Base-by-base conservation (phyloP, 1,140 invertebrate genomes). In the Anthonomus grandis region DNA sequence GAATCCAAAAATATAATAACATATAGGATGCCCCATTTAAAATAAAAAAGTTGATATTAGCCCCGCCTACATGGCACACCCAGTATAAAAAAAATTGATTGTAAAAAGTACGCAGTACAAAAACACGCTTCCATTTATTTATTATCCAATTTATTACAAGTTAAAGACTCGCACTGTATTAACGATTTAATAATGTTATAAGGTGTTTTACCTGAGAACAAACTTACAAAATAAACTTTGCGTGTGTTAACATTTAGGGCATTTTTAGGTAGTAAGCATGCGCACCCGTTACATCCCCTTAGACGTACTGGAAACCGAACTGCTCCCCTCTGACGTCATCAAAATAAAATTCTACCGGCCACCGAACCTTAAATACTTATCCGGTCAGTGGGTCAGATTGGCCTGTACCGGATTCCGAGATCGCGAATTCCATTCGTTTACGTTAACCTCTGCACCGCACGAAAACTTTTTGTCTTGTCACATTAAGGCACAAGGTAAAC, bases 371-470 rank as follows among this genome's bases (percentile, higher is more conserved):
- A 97, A 97, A 74, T 99, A 98, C 75, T 79, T 97, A 9, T 97
- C 93, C 25, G 87, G 87, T 6, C 87, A 89, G 67, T 89, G 87
- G 87, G 91, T 99, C 1, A 81, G 96, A 0, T 77, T 99, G 8
- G 87, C 93, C 0, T 99, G 96, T 69, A 95, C 93, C 0, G 86
- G 89, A 0, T 95, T 98, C 66, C 83, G 87, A 50, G 86, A 87
- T 17, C 87, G 93, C 60, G 97, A 99, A 73, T 97, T 93, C 75
- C 97, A 99, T 74, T 96, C 95, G 0, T 97, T 99, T 68, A 99
- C 97, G 0, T 74, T 99, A 37, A 99, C 97, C 0, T 98, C 96
- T 10, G 95, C 95, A 1, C 97, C 97, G 0, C 96, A 99, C 67
- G 95, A 98, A 72, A 97, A 98, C 74, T 96, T 90, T 67, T 77